Evolutionary conservation across 2,888 invertebrate genomes (phyloP), one percentile per base, ranked within the genome.

Genomic region (Enoplolaimus lenunculus): DNA sequence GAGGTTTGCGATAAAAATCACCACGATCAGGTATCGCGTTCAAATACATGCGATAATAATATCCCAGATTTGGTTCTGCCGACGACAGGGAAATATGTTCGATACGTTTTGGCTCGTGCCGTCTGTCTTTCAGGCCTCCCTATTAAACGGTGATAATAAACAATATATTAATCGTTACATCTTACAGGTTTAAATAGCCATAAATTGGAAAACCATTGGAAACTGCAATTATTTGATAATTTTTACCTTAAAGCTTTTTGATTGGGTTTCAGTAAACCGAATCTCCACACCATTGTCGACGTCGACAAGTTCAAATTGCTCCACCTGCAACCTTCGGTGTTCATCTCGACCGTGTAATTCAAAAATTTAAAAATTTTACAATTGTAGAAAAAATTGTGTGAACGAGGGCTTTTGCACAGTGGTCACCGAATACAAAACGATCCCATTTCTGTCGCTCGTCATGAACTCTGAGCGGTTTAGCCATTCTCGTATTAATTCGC

Each of bases 371-470:
- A 26, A 13, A 66, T 26, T 31, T 66, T 66, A 34, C 67, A 66
- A 66, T 66, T 66, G 34, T 66, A 66, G 34, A 66, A 66, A 66
- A 66, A 33, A 66, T n/a, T 30, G 67, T 66, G 28, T 66, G 7
- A 26, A 66, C 13, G 3, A 66, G 31, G 7, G 33, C 34, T 34
- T 66, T 2, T 13, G 67, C 67, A 66, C 3, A 7, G 33, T 66
- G 67, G 31, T 66, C 67, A n/a, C 67, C 67, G 33, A 66, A 66
- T 34, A 34, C 34, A 3, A 31, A 62, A 3, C 3, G 30, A 34
- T 66, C 67, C 67, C 67, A 66, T 34, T 33, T 21, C n/a, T 30
- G 67, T 7, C 28, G 7, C 34, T 66, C 67, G 2, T 66, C 3
- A 3, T 31, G 2, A 2, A 2, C 7, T 31, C 2, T 31, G n/a